Evolutionary conservation across 2,888 invertebrate genomes (phyloP).

Genomic region (Eupithecia subfuscata): DNA sequence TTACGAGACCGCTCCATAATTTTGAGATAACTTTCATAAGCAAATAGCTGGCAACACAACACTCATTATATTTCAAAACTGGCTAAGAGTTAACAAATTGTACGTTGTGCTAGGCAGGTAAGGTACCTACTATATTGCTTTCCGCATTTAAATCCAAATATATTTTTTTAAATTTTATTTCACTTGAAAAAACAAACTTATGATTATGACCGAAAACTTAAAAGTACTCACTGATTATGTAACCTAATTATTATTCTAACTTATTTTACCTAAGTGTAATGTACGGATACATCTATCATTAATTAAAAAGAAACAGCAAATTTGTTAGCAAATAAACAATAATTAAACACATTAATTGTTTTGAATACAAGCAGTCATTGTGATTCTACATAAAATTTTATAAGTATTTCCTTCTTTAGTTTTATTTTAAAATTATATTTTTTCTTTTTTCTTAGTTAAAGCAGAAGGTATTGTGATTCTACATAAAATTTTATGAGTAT

Average conservation of each 20-base stretch:
- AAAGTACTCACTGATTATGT: background rate
- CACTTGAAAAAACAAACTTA: background rate
- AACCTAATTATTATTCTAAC: background rate
- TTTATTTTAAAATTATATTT: background rate
- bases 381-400: too few relatives aligned
- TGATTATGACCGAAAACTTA: background rate
- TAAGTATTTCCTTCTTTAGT: background rate
- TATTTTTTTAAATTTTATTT: background rate
- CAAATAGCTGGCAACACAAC: constrained; percentile 22
- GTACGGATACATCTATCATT: background rate
- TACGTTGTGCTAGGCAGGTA: constrained; percentile 1
- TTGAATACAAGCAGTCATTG: background rate
- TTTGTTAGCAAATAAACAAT: background rate
- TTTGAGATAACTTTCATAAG: constrained; percentile 26
- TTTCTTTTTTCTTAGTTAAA: background rate
- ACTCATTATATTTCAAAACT: constrained; percentile 28
- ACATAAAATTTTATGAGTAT: background rate
- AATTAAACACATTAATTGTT: background rate
- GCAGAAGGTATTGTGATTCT: background rate
- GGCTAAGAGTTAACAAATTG: background rate
- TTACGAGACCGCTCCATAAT: constrained; percentile 23
- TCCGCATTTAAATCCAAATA: background rate
- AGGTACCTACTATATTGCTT: background rate
- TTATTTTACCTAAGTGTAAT: background rate
- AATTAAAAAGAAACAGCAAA: background rate